Base-by-base conservation (phyloP, 2,797 vertebrate genomes). In the Thunnus albacares region DNA sequence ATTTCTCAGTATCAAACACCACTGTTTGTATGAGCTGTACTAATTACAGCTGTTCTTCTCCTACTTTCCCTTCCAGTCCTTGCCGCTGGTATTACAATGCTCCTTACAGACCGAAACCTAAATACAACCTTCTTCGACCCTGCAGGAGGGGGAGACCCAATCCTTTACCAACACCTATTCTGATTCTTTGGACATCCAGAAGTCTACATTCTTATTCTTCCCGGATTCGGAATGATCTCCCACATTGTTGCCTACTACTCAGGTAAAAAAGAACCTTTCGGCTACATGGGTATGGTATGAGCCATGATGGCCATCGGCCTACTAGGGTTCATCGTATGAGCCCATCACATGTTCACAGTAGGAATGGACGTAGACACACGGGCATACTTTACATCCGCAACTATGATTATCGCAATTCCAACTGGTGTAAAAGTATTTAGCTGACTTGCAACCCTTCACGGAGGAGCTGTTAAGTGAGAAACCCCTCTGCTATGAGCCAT, bases 391-490 rank as follows among this genome's bases (percentile, higher is more conserved):
- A 95, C 94, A 0, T 92, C 86, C 0, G 89, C 92, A 0, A 93
- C 92, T 0, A 94, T 95, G 61, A 94, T 93, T 0, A 94, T 94
- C 0, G 88, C 90, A 0, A 93, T 94, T 0, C 91, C 92, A 0
- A 94, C 86, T 0, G 90, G 91, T 0, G 88, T 95, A 0, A 94
- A 95, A 77, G 89, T 96, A 0, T 94, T 95, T 0, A 95, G 92
- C 6, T 94, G 93, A 80, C 3, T 92, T 0, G 92, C 93, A 0
- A 92, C 90, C 0, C 55, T 87, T 4, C 78, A 94, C 0, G 84
- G 94, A 0, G 91, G 91, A 0, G 6, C 60, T 0, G 91, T 93
- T 0, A 94, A 92, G 82, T 94, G 93, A 67, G 80, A 92, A 0
- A 75, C 92, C 0, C 86, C 92, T 0, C 11, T 92, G 0, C 7